phyloP scores from a whole-genome alignment of 2,888 invertebrate species.

The Dichetophora obliterata region DNA sequence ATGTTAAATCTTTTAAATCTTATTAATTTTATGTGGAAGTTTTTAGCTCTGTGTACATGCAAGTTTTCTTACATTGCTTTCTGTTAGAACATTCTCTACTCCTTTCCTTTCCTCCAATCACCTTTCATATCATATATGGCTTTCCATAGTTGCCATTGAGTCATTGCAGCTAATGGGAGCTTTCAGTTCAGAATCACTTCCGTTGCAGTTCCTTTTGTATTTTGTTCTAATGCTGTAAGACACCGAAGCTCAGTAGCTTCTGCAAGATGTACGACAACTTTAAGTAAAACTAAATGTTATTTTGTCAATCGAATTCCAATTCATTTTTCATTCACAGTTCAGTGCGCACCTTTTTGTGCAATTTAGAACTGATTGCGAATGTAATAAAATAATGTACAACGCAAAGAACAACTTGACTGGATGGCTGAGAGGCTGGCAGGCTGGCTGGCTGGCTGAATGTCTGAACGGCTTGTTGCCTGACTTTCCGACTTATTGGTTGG shows the following conservation, averaged over 20 bases:
- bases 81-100: background rate
- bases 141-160: no score
- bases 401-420: background rate
- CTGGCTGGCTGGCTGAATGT: background rate
- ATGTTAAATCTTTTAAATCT: no score
- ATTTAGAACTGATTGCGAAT: slow-evolving; percentile 50
- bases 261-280: slow-evolving; percentile 22
- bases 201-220: background rate
- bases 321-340: slow-evolving; percentile 68
- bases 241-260: background rate
- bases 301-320: slow-evolving; percentile 67
- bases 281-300: slow-evolving; percentile 52
- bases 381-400: slow-evolving; percentile 54
- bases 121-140: background rate
- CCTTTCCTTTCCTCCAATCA: background rate
- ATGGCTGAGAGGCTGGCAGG: background rate
- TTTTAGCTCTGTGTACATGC: no score
- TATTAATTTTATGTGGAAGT: no score
- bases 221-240: background rate
- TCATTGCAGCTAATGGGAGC: no score
- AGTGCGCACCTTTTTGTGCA: slow-evolving; percentile 55
- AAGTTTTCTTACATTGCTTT: background rate
- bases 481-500: no score
- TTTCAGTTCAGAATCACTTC: no score
- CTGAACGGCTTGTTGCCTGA: background rate